These are phyloP conservation scores for Cenopis cana DNA, from an alignment of 2,888 invertebrate genomes.

Conservation along the genomic window DNA sequence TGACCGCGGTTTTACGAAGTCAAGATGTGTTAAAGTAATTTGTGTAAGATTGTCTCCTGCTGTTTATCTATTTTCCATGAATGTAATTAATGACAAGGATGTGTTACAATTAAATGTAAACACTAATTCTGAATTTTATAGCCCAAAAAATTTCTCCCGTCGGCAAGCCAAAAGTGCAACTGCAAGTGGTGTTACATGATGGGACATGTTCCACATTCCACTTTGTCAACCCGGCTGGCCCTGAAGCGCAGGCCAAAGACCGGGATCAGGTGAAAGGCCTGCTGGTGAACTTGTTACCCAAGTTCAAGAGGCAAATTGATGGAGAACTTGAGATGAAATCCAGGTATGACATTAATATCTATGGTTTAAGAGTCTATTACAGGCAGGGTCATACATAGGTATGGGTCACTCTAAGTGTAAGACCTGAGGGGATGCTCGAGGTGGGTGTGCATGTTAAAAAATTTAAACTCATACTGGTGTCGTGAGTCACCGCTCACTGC, in stretches of 20 bases:
- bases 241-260: constrained; percentile 93
- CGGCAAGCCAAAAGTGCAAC: constrained; percentile 98
- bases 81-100: background rate
- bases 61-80: background rate
- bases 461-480: no score
- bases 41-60: background rate
- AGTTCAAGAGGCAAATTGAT: constrained; percentile 96
- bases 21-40: background rate
- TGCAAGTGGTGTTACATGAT: constrained; percentile 98
- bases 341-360: constrained; percentile 69
- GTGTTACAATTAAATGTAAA: background rate
- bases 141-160: constrained; percentile 99
- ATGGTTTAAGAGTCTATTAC: no score
- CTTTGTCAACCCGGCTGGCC: constrained; percentile 95
- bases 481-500: no score
- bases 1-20: background rate
- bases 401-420: no score
- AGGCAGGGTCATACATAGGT: no score
- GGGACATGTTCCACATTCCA: constrained; percentile 98
- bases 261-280: constrained; percentile 97
- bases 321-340: constrained; percentile 96
- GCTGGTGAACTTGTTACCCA: constrained; percentile 95
- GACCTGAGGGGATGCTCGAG: no score
- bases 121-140: constrained; percentile 60
- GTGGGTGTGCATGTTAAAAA: no score